Conservation (phyloP, 1,140 invertebrate genomes). For the Lepeophtheirus salmonis region DNA sequence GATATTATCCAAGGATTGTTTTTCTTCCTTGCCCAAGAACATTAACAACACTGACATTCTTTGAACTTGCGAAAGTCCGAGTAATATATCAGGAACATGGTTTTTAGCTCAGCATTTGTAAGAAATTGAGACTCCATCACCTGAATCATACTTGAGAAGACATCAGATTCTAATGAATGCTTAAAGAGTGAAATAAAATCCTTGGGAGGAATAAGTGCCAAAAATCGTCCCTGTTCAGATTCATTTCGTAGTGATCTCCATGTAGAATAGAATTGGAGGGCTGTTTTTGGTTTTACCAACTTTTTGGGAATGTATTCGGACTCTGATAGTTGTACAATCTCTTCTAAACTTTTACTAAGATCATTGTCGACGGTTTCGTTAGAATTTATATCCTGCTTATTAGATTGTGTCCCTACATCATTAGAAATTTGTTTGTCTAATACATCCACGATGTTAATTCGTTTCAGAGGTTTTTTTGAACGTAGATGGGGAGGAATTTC, state of each 20-base stretch:
- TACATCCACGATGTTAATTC: neutral
- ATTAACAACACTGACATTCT: conserved; percentile 6
- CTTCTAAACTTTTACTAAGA: conserved; percentile 5
- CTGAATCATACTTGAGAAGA: neutral
- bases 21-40: conserved; percentile 1
- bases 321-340: neutral
- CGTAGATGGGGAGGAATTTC: neutral
- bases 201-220: neutral
- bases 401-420: neutral
- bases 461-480: neutral
- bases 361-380: neutral
- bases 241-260: conserved; percentile 8
- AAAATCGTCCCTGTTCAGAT: neutral
- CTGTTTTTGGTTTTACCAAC: conserved; percentile 13
- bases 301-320: neutral
- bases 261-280: conserved; percentile 16
- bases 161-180: conserved; percentile 5
- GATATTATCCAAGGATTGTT: neutral
- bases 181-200: neutral
- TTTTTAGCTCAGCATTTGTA: neutral
- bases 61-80: neutral
- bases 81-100: neutral
- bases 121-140: neutral
- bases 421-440: neutral
- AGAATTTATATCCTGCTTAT: neutral